Evolutionary conservation across 64 coral and sea anemone species (phyloP), one percentile per base, ranked within the genome.

Genomic region (Montipora capricornis): DNA sequence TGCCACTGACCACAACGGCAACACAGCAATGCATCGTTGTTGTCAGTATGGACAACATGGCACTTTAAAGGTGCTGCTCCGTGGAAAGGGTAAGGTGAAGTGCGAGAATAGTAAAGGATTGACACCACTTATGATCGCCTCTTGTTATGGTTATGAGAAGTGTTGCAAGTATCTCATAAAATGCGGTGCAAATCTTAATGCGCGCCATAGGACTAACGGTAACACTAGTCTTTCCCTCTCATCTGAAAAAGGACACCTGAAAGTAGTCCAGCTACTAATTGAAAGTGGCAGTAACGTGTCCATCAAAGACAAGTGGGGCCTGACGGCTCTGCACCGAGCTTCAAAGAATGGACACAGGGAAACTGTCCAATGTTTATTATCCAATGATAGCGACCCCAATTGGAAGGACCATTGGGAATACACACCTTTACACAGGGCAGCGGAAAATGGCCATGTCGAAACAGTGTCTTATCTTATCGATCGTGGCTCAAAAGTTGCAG

Each of bases 281-380:
- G 90, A 94, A 47, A 82, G 82, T 84, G 95, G 95, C 46, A 69
- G 73, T 68, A 60, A 88, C 37, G 59, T 91, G 11, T 74, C 87
- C 19, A 68, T 88, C 6, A 68, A 49, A 57, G 95, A 97, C 48
- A 91, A 87, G 16, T 94, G 95, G 92, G 83, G 78, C 10, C 70
- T 97, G 26, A 87, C 95, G 49, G 80, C 95, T 17, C 11, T 97
- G 16, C 95, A 97, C 47, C 66, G 95, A 75, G 92, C 89, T 47
- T 93, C 95, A 4, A 97, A 97, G 55, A 97, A 97, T 87, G 95
- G 95, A n/a, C 89, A 94, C 59, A 52, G 46, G 11, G 61, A 73
- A 14, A 57, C 91, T 6, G 74, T 94, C 48, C 50, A 97, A 45
- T 75, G 69, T 0, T 70, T 97, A 49, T 73, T 82, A 7, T 60